A percentile compares a stretch with the other conserved stretches of the same genome.
Conservation (phyloP, 2,888 invertebrate genomes). For the Trilocha varians region DNA sequence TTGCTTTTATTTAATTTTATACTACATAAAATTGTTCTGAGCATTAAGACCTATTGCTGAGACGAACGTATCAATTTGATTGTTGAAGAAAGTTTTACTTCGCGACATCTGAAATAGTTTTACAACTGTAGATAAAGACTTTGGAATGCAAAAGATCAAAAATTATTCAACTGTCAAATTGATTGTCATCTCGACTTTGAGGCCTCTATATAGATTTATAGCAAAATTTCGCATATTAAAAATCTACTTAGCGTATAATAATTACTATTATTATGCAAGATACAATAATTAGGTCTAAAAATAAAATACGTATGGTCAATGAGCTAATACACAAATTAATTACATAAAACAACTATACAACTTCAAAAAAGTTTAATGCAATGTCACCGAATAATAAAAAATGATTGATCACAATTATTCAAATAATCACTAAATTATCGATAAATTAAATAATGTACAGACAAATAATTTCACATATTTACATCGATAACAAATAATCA, state of each 20-base stretch:
- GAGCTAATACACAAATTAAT: slow-evolving; percentile 37
- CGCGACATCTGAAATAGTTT: not conserved
- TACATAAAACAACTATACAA: not conserved
- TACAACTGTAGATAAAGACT: not conserved
- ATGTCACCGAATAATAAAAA: slow-evolving; percentile 22
- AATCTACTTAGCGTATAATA: not conserved
- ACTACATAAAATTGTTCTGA: slow-evolving; percentile 35
- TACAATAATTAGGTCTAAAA: not conserved
- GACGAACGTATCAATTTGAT: not conserved
- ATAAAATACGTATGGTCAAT: slow-evolving; percentile 19
- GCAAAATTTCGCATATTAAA: not conserved
- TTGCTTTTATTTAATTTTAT: slow-evolving; percentile 23
- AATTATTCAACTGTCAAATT: not conserved
- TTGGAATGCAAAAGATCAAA: not conserved
- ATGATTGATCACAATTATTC: slow-evolving; percentile 24
- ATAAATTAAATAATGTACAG: slow-evolving; percentile 35
- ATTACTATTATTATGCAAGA: not conserved
- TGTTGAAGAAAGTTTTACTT: too few species aligned
- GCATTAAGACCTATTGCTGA: slow-evolving; percentile 14
- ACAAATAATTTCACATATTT: slow-evolving; percentile 64
- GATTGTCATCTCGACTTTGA: not conserved
- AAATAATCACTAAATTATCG: not conserved
- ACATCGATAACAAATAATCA: slow-evolving; percentile 51
- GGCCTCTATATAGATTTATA: slow-evolving; percentile 5
- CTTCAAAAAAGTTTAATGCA: slow-evolving; percentile 12